phyloP scores from a whole-genome alignment of 2,113 vertebrate species.

The Sitta europaea region DNA sequence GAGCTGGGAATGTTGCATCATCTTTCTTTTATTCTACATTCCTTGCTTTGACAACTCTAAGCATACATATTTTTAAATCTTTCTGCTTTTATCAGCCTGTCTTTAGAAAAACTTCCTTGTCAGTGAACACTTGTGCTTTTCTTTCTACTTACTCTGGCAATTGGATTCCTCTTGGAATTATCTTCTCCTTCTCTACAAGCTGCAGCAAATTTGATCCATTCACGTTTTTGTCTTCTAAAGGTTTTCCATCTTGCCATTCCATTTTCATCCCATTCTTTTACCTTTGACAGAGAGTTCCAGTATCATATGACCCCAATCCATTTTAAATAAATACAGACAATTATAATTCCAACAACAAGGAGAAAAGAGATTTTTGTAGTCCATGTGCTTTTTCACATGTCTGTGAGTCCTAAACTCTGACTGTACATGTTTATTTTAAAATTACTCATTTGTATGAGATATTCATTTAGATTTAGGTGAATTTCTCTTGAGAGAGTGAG shows the following conservation, averaged over 20 bases:
- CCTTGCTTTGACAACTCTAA: neutral
- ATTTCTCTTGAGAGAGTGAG: neutral
- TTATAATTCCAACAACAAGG: neutral
- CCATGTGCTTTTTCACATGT: neutral
- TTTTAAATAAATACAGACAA: neutral
- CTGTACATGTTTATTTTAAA: neutral
- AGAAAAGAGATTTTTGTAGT: neutral
- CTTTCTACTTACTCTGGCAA: conserved; percentile 74
- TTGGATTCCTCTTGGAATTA: conserved; percentile 76
- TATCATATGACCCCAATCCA: neutral
- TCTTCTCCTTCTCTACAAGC: conserved; percentile 76
- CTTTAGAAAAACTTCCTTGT: neutral
- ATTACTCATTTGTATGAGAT: neutral
- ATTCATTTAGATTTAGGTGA: neutral
- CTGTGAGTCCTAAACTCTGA: neutral
- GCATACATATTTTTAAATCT: neutral
- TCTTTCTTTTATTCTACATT: neutral
- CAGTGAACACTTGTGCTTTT: neutral
- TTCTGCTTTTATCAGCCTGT: neutral
- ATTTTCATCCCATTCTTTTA: conserved; percentile 75
- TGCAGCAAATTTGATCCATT: conserved; percentile 79
- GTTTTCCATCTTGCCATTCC: conserved; percentile 71
- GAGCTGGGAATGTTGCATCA: neutral
- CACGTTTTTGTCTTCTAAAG: conserved; percentile 75
- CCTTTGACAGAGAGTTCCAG: conserved; percentile 49